Percentiles rank a stretch among this genome's conserved stretches.
Evolutionary conservation across 2,888 invertebrate genomes (phyloP).

Genomic region (Drosophila kambysellisi): DNA sequence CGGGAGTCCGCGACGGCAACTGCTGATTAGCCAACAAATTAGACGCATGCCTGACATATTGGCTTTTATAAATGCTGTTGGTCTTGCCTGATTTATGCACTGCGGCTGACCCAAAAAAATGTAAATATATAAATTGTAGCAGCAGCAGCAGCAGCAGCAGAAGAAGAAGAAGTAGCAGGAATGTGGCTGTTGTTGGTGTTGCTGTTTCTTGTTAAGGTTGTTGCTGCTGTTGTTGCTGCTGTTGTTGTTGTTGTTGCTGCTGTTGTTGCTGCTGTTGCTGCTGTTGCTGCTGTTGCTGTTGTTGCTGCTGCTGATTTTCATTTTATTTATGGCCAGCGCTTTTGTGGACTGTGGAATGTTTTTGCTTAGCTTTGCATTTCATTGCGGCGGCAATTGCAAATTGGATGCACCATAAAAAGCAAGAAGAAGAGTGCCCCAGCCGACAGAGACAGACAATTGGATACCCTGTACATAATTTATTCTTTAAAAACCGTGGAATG

Average conservation of each 20-base stretch:
- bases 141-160: constrained; percentile 2
- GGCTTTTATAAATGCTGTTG: constrained; percentile 61
- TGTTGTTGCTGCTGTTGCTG: constrained; percentile 1
- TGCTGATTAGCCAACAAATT: constrained; percentile 80
- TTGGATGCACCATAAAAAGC: constrained; percentile 40
- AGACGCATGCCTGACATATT: constrained; percentile 75
- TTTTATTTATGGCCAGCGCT: constrained; percentile 47
- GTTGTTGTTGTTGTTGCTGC: constrained; percentile 5
- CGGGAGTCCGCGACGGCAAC: constrained; percentile 33
- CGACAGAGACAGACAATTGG: no score
- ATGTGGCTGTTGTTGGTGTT: constrained; percentile 31
- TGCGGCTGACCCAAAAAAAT: constrained; percentile 70
- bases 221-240: constrained; percentile 8
- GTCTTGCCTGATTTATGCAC: constrained; percentile 70
- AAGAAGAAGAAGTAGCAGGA: constrained; percentile 37
- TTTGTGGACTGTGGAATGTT: constrained; percentile 36
- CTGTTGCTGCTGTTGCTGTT: not conserved
- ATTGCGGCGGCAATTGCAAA: constrained; percentile 70
- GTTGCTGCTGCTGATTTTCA: constrained; percentile 27
- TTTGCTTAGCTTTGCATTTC: constrained; percentile 72
- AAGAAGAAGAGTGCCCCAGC: not conserved
- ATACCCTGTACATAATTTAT: not conserved
- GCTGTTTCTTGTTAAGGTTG: constrained; percentile 7
- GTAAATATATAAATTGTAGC: constrained; percentile 55
- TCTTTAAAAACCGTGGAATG: not conserved